These are phyloP conservation scores for Ephialtes manifestator DNA, from an alignment of 2,888 invertebrate species.

Conservation along the genomic window DNA sequence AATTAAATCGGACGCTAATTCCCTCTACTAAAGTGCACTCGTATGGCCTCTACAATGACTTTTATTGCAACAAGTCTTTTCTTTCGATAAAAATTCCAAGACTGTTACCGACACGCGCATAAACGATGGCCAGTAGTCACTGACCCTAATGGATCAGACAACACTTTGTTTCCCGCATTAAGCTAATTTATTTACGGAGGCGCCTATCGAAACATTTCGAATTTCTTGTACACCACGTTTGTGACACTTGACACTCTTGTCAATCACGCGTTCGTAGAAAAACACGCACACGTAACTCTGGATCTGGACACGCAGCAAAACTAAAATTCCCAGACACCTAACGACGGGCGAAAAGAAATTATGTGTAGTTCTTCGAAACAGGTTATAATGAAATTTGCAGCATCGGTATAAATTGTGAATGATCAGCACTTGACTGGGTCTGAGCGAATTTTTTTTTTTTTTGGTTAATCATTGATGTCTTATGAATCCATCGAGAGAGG, in stretches of 20 bases:
- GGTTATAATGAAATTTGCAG: background rate
- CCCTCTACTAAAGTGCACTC: background rate
- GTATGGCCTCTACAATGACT: background rate
- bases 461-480: background rate
- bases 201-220: background rate
- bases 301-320: background rate
- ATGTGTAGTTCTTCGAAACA: background rate
- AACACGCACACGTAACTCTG: background rate
- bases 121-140: background rate
- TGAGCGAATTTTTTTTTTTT: background rate
- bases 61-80: background rate
- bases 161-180: background rate
- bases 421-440: background rate
- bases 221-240: background rate
- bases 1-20: slow-evolving; percentile 10
- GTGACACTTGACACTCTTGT: background rate
- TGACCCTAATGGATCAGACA: background rate
- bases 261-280: background rate
- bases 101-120: background rate
- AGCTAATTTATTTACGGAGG: background rate
- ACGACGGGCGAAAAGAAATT: background rate
- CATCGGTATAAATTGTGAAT: background rate
- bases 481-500: background rate
- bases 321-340: background rate
- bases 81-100: background rate